Evolutionary conservation across 2,888 invertebrate species (phyloP).

Genomic region (Cantharis lateralis): DNA sequence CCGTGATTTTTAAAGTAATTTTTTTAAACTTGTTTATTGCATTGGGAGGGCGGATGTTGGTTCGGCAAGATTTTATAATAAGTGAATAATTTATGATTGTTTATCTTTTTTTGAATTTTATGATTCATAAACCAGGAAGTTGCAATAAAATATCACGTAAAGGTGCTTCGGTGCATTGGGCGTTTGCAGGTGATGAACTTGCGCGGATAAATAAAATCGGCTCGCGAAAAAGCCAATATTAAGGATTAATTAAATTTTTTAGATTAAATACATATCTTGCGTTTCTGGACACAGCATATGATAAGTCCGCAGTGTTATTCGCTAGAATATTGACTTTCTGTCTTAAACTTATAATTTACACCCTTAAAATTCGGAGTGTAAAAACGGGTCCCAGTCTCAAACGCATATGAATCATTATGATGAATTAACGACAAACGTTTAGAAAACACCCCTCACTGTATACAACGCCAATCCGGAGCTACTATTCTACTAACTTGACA

Average conservation of each 20-base stretch:
- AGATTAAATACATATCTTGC: slow-evolving; percentile 24
- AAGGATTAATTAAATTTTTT: slow-evolving; percentile 15
- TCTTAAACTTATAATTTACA: slow-evolving; percentile 59
- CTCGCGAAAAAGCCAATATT: slow-evolving; percentile 21
- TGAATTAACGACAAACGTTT: slow-evolving; percentile 59
- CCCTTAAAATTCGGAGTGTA: slow-evolving; percentile 57
- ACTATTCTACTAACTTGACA: slow-evolving; percentile 32
- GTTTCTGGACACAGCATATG: slow-evolving; percentile 27
- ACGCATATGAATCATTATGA: slow-evolving; percentile 59
- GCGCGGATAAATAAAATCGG: slow-evolving; percentile 11
- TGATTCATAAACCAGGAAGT: slow-evolving; percentile 31
- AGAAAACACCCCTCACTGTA: slow-evolving; percentile 55
- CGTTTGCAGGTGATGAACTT: background rate
- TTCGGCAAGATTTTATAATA: background rate
- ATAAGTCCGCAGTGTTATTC: slow-evolving; percentile 30
- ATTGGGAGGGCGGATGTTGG: background rate
- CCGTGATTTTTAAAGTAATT: background rate
- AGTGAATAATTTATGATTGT: slow-evolving; percentile 23
- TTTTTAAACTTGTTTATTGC: background rate
- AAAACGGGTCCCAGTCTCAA: slow-evolving; percentile 57
- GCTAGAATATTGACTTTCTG: slow-evolving; percentile 55
- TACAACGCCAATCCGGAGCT: slow-evolving; percentile 37
- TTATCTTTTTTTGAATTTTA: slow-evolving; percentile 19
- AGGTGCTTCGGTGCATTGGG: background rate
- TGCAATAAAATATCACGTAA: slow-evolving; percentile 29